A percentile compares a stretch with the other conserved stretches of the same genome.
Evolutionary conservation across 2,888 invertebrate genomes (phyloP).

Genomic region (Meteorus cinctellus): DNA sequence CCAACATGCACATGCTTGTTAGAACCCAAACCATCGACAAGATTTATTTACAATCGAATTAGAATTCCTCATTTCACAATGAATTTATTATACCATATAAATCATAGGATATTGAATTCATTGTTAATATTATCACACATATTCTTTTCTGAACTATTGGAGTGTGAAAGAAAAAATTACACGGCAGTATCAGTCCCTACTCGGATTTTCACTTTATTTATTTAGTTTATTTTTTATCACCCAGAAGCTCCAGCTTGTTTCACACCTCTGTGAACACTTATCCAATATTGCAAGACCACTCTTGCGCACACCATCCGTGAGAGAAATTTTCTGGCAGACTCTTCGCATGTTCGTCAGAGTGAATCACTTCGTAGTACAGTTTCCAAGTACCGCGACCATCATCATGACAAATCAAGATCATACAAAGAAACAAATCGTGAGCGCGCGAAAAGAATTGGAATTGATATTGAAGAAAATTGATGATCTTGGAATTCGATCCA

Average conservation of each 20-base stretch:
- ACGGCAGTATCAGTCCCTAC: neutral
- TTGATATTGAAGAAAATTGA: conserved; percentile 57
- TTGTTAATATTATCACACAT: neutral
- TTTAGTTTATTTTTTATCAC: conserved; percentile 19
- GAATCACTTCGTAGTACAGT: conserved; percentile 44
- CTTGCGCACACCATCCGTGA: conserved; percentile 55
- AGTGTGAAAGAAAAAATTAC: conserved; percentile 2
- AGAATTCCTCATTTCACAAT: neutral
- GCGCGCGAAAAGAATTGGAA: conserved; percentile 58
- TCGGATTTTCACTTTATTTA: neutral
- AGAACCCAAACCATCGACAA: conserved; percentile 18
- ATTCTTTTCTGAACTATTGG: neutral
- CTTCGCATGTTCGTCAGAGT: conserved; percentile 43
- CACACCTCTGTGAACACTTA: conserved; percentile 60
- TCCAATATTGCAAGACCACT: conserved; percentile 51
- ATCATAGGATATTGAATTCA: neutral
- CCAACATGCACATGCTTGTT: conserved; percentile 28
- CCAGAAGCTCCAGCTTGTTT: conserved; percentile 57
- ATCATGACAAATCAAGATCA: conserved; percentile 56
- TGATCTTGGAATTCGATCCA: conserved; percentile 43
- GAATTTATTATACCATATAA: neutral
- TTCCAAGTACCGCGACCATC: conserved; percentile 34
- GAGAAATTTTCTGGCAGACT: conserved; percentile 14
- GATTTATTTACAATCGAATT: conserved; percentile 23
- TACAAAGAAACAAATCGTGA: conserved; percentile 53